Conservation (phyloP, 2,113 vertebrate genomes). For the Callorhinus ursinus region DNA sequence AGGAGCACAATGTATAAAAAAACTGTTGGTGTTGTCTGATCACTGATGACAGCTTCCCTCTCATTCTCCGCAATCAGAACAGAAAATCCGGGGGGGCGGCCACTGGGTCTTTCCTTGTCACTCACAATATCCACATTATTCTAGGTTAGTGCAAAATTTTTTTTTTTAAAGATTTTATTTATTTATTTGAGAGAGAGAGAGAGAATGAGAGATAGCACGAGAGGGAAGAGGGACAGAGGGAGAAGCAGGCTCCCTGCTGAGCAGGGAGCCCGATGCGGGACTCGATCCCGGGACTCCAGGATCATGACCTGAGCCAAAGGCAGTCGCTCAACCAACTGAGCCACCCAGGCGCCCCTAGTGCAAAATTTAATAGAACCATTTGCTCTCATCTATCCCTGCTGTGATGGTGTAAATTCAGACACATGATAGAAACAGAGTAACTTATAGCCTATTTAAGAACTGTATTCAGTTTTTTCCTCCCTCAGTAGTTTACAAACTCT, state of each 20-base stretch:
- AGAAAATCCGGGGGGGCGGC: background rate
- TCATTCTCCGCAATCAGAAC: background rate
- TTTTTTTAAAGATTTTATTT: too few species aligned
- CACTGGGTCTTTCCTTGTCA: background rate
- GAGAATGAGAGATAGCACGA: too few species aligned
- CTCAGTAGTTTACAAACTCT: background rate
- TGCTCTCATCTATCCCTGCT: background rate
- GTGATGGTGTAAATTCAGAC: background rate
- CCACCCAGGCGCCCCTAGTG: too few species aligned
- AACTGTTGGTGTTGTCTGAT: background rate
- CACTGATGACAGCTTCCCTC: background rate
- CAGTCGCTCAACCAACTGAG: too few species aligned
- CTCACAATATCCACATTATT: background rate
- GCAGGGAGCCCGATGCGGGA: too few species aligned
- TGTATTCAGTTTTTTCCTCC: background rate
- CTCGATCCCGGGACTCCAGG: too few species aligned
- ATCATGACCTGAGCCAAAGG: too few species aligned
- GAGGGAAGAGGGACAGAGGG: too few species aligned
- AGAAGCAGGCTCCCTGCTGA: too few species aligned
- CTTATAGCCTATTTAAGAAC: background rate
- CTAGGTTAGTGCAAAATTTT: conserved; percentile 7
- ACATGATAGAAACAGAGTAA: background rate
- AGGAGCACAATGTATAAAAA: background rate
- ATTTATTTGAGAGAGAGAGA: too few species aligned
- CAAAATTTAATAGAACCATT: background rate